Evolutionary conservation across 2,797 vertebrate species (phyloP), one percentile per base, ranked within the genome.

Genomic region (Benthosema pterotum): DNA sequence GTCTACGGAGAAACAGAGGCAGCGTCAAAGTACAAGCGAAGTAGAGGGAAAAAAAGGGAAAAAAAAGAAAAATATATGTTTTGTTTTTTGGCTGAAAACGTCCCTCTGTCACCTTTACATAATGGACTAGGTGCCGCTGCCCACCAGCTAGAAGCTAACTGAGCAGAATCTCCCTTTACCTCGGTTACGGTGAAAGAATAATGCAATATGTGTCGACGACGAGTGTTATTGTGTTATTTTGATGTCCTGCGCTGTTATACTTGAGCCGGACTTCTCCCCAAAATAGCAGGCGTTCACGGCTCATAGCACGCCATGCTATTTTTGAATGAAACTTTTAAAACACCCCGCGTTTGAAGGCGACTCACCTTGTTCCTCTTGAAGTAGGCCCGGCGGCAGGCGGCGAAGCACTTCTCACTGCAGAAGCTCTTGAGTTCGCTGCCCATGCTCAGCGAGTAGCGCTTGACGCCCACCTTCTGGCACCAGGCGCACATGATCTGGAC

Each of bases 381-480:
- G 88, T 99, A 99, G 79, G 97, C 97, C 87, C 97, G 93, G 83
- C 97, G 94, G 88, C 97, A 99, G 82, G 97, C 96, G 3, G 97
- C 97, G 79, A 99, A 99, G 92, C 97, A 99, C 91, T 99, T 99
- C 92, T 99, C 97, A 45, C 97, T 99, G 94, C 97, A 99, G 94
- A 99, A 99, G 89, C 94, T 97, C 95, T 99, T 99, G 88, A 98
- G 92, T 91, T 99, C 97, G 52, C 96, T 98, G 77, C 97, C 97
- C 97, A 99, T 99, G 94, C 95, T 98, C 89, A 99, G 94, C 85
- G 97, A 98, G 87, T 98, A 99, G 72, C 97, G 96, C 77, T 99
- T 99, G 84, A 98, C 94, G 55, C 97, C 97, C 76, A 98, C 94
- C 92, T 99, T 99, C 96, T 99, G 97, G 94, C 97, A 99, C 97